Base-by-base conservation (phyloP, 2,113 vertebrate genomes). In the Sceloporus tristichus region DNA sequence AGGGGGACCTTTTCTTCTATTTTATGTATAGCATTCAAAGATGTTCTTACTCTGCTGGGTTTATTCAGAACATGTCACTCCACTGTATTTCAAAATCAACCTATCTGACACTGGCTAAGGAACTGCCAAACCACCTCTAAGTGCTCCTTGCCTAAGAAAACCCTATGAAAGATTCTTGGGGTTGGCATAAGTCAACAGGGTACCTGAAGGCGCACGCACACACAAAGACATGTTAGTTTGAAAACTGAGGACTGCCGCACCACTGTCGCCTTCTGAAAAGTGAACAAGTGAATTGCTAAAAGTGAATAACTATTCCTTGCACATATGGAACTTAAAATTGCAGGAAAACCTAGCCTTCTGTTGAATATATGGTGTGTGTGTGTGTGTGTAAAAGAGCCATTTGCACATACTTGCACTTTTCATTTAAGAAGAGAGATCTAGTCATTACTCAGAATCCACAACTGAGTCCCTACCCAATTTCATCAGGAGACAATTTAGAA, bases 91-190 rank as follows among this genome's bases (percentile, higher is more conserved):
- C 85, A 87, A 79, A 86, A 88, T 21, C 77, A 91, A 68, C 2
- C 21, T 2, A 0, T 2, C 84, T 0, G 3, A 3, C 53, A 25
- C 9, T 53, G n/a, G 27, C 29, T 48, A 23, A 10, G 59, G 59
- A 62, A 62, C 59, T 62, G 59, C 13, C 59, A 18, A 62, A 62
- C 1, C 11, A 62, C 59, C 11, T 62, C 59, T 62, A 14, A 62
- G 59, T 62, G 18, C 18, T 62, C 11, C 59, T 62, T 62, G 59
- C 18, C 59, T 16, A 62, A 62, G 11, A 62, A 62, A 62, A 4
- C 18, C 3, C 59, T 62, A 14, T 62, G 59, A 62, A 62, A 62
- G 59, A 62, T 62, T 62, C 13, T 18, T 62, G 11, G 59, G 59
- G 14, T 62, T 14, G 59, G 2, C 13, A 62, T 62, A 62, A 14